Percentiles rank a stretch among this genome's conserved stretches.
Conservation (phyloP, 2,888 invertebrate genomes). For the Linyphia triangularis region DNA sequence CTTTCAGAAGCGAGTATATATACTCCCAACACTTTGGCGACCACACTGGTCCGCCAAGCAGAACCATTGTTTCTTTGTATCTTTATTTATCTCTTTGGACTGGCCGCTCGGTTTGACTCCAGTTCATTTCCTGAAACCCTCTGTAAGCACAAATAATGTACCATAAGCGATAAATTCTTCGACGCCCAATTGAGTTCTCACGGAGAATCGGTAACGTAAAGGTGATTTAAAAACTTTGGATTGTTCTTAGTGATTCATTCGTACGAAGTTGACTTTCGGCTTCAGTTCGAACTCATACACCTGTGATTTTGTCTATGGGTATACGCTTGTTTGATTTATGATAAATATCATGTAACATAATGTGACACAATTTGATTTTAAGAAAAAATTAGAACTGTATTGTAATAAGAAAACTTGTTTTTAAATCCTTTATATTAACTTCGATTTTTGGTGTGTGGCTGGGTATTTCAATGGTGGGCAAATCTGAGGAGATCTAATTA, state of each 20-base stretch:
- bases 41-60: constrained; percentile 50
- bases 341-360: too few relatives aligned
- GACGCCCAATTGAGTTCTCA: constrained; percentile 43
- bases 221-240: constrained; percentile 48
- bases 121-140: constrained; percentile 46
- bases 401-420: too few relatives aligned
- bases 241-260: constrained; percentile 34
- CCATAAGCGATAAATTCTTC: constrained; percentile 50
- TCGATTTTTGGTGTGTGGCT: too few relatives aligned
- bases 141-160: constrained; percentile 44
- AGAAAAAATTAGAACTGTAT: too few relatives aligned
- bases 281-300: neutral
- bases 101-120: constrained; percentile 34
- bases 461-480: too few relatives aligned
- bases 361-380: too few relatives aligned
- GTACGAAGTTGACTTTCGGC: neutral
- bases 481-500: too few relatives aligned
- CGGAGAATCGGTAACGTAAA: constrained; percentile 15
- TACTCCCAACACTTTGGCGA: constrained; percentile 47
- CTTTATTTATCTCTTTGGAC: constrained; percentile 18
- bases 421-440: too few relatives aligned
- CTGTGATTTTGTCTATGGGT: too few relatives aligned
- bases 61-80: constrained; percentile 45
- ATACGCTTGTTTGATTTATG: too few relatives aligned
- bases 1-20: constrained; percentile 54